Conservation (phyloP, 2,797 vertebrate species). For the Enteromius viviparus region DNA sequence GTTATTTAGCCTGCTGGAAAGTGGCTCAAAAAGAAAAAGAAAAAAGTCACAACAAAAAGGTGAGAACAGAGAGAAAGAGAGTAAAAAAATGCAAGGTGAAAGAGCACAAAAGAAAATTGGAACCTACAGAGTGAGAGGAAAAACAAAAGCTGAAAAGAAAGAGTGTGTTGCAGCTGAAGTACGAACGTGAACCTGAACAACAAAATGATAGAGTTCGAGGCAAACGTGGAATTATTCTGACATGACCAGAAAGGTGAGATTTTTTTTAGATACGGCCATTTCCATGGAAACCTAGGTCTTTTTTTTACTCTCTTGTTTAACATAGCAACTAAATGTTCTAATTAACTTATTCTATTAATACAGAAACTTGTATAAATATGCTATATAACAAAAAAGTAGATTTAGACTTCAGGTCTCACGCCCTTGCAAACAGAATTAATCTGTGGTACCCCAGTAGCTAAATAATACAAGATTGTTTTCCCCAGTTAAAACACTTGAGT, state of each 20-base stretch:
- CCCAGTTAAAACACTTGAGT: neutral
- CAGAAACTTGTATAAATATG: neutral
- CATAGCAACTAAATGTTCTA: neutral
- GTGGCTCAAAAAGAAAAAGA: neutral
- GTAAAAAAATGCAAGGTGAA: constrained; percentile 15
- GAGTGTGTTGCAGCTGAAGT: neutral
- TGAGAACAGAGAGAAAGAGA: neutral
- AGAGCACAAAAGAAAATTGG: neutral
- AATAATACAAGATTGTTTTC: neutral
- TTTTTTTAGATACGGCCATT: neutral
- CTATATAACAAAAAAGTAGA: neutral
- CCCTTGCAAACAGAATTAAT: neutral
- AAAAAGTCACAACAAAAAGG: neutral
- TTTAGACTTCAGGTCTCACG: neutral
- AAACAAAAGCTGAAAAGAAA: neutral
- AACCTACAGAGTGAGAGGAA: constrained; percentile 18
- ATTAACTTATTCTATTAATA: constrained; percentile 6
- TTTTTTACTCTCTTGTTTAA: neutral
- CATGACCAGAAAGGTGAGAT: constrained; percentile 14
- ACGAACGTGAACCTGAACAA: constrained; percentile 10
- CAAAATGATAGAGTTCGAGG: constrained; percentile 30
- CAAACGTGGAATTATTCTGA: constrained; percentile 17
- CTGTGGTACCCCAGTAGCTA: neutral
- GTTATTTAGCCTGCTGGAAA: neutral
- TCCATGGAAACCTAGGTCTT: neutral